Conservation (phyloP, 2,888 invertebrate genomes). For the Aporophyla lueneburgensis region DNA sequence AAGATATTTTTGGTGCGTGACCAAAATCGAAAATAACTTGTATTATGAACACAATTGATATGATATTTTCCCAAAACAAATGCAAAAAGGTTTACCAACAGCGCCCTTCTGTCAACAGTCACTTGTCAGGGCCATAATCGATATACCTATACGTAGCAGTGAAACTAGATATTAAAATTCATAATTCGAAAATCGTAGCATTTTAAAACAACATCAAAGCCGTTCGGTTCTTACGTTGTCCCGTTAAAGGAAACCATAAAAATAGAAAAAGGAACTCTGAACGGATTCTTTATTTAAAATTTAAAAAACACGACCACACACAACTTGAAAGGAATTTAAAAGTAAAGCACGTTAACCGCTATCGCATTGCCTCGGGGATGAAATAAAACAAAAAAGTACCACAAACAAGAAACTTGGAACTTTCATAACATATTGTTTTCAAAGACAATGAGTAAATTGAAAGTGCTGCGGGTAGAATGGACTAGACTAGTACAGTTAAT, state of each 20-base stretch:
- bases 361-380: slow-evolving; percentile 20
- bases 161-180: no score
- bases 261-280: neutral
- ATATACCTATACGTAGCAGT: no score
- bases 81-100: no score
- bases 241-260: neutral
- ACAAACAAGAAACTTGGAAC: slow-evolving; percentile 40
- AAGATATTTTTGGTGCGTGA: no score
- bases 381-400: slow-evolving; percentile 27
- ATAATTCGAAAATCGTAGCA: neutral
- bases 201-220: neutral
- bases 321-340: slow-evolving; percentile 27
- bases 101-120: no score
- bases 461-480: slow-evolving; percentile 64
- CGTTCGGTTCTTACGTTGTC: neutral
- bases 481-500: slow-evolving; percentile 45
- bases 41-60: no score
- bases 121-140: no score
- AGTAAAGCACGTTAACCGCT: slow-evolving; percentile 4
- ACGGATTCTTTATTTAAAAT: slow-evolving; percentile 1
- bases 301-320: slow-evolving; percentile 20
- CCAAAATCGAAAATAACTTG: no score
- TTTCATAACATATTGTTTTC: slow-evolving; percentile 74
- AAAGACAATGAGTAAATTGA: slow-evolving; percentile 78
- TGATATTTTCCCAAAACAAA: no score